Percentiles rank a stretch among this genome's conserved stretches.
Conservation (phyloP, 2,797 vertebrate species). For the Phrynocephalus forsythii region DNA sequence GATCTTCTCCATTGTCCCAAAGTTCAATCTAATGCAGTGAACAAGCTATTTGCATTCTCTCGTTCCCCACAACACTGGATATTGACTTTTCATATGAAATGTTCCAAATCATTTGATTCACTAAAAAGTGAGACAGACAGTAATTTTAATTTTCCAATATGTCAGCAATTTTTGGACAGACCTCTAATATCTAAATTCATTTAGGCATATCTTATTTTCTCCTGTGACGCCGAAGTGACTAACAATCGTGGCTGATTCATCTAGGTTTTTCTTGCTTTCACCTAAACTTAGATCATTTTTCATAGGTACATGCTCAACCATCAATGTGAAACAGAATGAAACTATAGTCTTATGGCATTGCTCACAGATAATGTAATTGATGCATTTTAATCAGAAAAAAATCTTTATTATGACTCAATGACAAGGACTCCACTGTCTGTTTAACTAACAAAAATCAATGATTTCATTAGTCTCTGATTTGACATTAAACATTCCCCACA, state of each 20-base stretch:
- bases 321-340: conserved; percentile 29
- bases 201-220: conserved; percentile 23
- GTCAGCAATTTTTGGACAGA: conserved; percentile 48
- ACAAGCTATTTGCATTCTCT: not conserved
- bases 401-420: not conserved
- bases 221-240: conserved; percentile 39
- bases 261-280: not conserved
- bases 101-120: conserved; percentile 60
- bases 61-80: not conserved
- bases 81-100: conserved; percentile 52
- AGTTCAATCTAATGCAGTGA: not conserved
- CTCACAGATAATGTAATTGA: not conserved
- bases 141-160: conserved; percentile 58
- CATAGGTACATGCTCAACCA: conserved; percentile 19
- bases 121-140: conserved; percentile 42
- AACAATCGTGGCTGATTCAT: conserved; percentile 42
- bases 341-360: not conserved
- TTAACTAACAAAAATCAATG: not conserved
- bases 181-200: conserved; percentile 50
- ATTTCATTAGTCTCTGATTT: no score
- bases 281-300: conserved; percentile 44
- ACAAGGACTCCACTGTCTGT: not conserved
- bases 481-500: no score
- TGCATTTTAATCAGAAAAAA: not conserved
- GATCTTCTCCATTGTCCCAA: not conserved